Base-by-base conservation (phyloP, 1,140 invertebrate genomes). In the Drosophila nebulosa region DNA sequence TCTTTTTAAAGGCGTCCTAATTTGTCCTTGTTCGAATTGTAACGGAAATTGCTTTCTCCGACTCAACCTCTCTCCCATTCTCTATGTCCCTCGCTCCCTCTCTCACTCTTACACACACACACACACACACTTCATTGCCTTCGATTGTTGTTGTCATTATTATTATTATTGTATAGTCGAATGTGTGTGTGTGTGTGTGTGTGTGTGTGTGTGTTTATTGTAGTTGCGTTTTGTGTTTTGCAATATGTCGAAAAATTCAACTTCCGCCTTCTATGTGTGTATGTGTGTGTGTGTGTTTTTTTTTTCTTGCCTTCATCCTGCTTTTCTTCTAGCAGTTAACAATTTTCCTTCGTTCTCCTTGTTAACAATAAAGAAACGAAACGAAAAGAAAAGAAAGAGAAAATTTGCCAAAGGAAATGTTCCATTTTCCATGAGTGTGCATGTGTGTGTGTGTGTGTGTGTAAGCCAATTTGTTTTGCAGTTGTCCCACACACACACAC, bases 351-450 rank as follows among this genome's bases (percentile, higher is more conserved):
- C 63, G 75, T 72, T 74, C 61, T 58, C 46, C 55, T 68, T 67
- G 75, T 72, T 72, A 72, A 78, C 58, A 59, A 24, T n/a, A 35
- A 63, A 63, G 70, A 66, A 58, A 30, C 27, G 27, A 30, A n/a
- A n/a, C n/a, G 51, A 35, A 55, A 74, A 64, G 69, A 52, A 83
- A 83, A 83, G 39, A 46, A 35, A 56, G 71, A 65, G 70, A 53
- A 83, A 83, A 83, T 84, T 83, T 84, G 79, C 67, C 64, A 75
- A 83, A 83, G 79, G 79, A 83, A 83, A 83, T 83, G 74, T 75
- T 66, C 52, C 64, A 83, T 81, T 81, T 81, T 62, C 66, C 76
- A 75, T 74, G 69, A 52, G 26, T 60, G 42, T 26, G 9, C 10
- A 22, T 51, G 36, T 58, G 39, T 52, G 57, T 27, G 53, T 65